Conservation (phyloP, 2,797 vertebrate species). For the Arnoldichthys spilopterus region DNA sequence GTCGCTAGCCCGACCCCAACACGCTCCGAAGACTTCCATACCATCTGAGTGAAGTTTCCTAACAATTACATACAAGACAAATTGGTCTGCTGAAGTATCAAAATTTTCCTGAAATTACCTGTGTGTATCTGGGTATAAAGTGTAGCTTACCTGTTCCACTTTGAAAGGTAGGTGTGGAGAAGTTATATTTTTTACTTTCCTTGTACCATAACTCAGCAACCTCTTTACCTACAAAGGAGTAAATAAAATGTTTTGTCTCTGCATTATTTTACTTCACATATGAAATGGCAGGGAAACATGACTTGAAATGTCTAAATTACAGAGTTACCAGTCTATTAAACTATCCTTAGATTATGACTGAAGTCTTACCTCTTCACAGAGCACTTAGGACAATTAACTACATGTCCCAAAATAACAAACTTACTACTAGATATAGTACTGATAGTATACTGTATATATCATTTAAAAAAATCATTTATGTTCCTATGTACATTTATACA, state of each 20-base stretch:
- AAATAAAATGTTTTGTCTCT: background rate
- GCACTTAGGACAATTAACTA: no score
- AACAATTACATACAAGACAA: background rate
- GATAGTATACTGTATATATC: no score
- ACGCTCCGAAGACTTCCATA: conserved; percentile 63
- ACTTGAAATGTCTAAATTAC: no score
- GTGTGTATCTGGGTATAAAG: background rate
- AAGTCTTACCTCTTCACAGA: no score
- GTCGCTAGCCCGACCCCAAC: conserved; percentile 62
- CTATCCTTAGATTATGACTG: no score
- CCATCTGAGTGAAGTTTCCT: conserved; percentile 72
- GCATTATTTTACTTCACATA: background rate
- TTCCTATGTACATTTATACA: no score
- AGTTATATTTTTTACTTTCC: conserved; percentile 64
- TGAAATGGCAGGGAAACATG: no score
- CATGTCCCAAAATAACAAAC: no score
- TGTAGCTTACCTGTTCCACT: conserved; percentile 61
- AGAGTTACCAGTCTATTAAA: no score
- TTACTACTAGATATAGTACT: no score
- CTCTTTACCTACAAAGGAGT: conserved; percentile 57
- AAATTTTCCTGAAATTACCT: no score
- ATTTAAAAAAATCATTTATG: no score
- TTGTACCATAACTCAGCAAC: conserved; percentile 67
- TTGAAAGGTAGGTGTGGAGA: conserved; percentile 61
- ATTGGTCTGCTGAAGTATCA: background rate